Evolutionary conservation across 1,140 invertebrate species (phyloP).

Genomic region (Mizuhopecten yessoensis): DNA sequence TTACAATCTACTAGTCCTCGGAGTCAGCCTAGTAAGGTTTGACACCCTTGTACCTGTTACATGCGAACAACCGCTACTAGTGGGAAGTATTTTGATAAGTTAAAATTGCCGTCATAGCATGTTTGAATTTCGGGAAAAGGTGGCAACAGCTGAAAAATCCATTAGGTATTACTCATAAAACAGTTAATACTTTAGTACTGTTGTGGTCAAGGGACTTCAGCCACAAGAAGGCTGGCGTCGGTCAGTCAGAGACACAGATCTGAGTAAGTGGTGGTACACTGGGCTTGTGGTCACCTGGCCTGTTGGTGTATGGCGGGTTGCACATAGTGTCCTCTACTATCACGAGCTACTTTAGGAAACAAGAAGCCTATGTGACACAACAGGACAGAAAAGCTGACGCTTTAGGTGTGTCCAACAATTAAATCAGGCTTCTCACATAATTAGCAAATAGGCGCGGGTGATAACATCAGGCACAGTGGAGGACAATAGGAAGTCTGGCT

Average conservation of each 20-base stretch:
- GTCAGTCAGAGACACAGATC: conserved; percentile 1
- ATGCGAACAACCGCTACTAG: no score
- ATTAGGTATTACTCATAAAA: not conserved
- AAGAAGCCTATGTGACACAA: not conserved
- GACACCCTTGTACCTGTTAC: no score
- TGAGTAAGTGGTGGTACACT: not conserved
- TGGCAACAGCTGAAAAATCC: not conserved
- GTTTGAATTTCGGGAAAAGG: no score
- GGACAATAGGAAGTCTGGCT: not conserved
- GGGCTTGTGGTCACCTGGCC: not conserved
- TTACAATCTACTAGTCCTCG: no score
- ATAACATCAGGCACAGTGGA: not conserved
- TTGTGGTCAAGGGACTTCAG: not conserved
- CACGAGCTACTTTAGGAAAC: conserved; percentile 9
- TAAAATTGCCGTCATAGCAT: no score
- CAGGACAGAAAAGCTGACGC: not conserved
- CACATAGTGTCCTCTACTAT: not conserved
- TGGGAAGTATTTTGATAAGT: no score
- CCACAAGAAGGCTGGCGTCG: not conserved
- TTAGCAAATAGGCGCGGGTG: not conserved
- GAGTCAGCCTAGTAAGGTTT: no score
- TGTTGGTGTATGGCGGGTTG: not conserved
- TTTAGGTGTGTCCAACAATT: not conserved
- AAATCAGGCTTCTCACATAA: not conserved
- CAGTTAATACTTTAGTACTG: not conserved